phyloP scores from a whole-genome alignment of 2,888 invertebrate species.

The Monoplex corrugatus region DNA sequence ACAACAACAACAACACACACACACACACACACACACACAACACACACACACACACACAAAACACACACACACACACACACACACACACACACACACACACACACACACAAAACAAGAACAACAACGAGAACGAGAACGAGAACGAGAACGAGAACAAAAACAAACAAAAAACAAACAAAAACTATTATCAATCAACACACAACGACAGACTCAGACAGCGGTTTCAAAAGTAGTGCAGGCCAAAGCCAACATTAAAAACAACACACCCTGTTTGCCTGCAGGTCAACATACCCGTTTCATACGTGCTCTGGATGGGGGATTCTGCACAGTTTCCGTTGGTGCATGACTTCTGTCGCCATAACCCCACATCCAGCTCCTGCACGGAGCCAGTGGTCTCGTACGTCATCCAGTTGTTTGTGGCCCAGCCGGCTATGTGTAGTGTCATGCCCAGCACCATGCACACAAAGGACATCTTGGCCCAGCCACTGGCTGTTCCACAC shows the following conservation, averaged over 20 bases:
- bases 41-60: neutral
- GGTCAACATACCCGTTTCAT: constrained; percentile 31
- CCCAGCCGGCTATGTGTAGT: constrained; percentile 66
- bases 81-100: neutral
- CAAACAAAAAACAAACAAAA: neutral
- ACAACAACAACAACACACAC: neutral
- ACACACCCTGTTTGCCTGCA: too few species aligned
- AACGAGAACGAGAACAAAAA: neutral
- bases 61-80: neutral
- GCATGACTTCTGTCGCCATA: constrained; percentile 64
- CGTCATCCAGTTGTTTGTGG: constrained; percentile 67
- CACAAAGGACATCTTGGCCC: constrained; percentile 66
- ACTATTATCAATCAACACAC: neutral
- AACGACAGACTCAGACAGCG: neutral
- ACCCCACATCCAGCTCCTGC: constrained; percentile 59
- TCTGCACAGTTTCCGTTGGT: constrained; percentile 49
- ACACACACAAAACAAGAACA: neutral
- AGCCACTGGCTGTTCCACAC: constrained; percentile 64
- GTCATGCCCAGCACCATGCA: constrained; percentile 59
- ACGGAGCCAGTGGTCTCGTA: constrained; percentile 61
- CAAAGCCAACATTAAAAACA: neutral
- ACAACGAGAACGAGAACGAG: neutral
- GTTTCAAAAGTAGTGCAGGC: too few species aligned
- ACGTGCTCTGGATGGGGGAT: neutral
- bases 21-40: neutral